Base-by-base conservation (phyloP, 2,113 vertebrate genomes). In the Numida meleagris region DNA sequence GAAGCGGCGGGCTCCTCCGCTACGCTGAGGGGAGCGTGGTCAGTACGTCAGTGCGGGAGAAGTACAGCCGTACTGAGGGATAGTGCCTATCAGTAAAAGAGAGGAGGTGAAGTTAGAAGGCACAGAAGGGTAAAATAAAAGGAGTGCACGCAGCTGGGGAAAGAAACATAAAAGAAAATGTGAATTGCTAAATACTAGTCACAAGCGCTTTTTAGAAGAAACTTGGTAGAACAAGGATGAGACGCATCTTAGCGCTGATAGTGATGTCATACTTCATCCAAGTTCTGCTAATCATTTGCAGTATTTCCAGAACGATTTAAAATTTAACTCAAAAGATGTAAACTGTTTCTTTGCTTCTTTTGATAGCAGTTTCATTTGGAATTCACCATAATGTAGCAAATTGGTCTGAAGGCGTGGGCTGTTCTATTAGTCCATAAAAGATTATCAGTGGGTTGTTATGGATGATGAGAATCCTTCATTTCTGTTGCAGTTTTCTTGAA, bases 101-200 rank as follows among this genome's bases (percentile, higher is more conserved):
- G 83, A 5, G 10, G 48, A 92, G 4, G 10, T 71, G 11, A 53
- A 36, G 11, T 63, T 62, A 72, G 34, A 74, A 71, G 23, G 11
- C 50, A 58, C 16, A 71, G n/a, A 81, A 70, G 14, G 23, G 5
- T 74, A 67, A 85, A 87, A 87, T 71, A 74, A 81, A 92, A 59
- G 42, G 29, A 55, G 6, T 57, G 29, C 31, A 7, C 53, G 19
- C 63, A 31, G n/a, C 31, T 38, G 25, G 9, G 9, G 0, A 0
- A 4, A 11, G 3, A 24, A 40, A 33, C 1, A 1, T 17, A 31
- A 59, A 58, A 43, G 33, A 25, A 86, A 80, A 62, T 62, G 29
- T 4, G 0, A 61, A 61, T 73, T 82, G 20, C 45, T 70, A 65
- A 11, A 58, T 34, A 27, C 2, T 67, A 75, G 12, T 4, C 65